A percentile compares a stretch with the other conserved stretches of the same genome.
Conservation (phyloP, 2,888 invertebrate genomes). For the Cerastis leucographa region DNA sequence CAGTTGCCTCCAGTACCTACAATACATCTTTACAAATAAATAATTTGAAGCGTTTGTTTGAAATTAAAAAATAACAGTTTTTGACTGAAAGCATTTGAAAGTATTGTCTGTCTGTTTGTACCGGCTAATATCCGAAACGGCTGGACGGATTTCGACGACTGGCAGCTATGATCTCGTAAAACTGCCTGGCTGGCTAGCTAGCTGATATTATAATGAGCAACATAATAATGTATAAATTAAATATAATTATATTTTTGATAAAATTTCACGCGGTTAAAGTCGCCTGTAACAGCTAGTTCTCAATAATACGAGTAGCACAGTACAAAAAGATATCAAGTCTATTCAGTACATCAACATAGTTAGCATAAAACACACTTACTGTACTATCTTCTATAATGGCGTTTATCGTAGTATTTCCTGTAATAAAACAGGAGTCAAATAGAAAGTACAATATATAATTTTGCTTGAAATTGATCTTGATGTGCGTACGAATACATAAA, state of each 20-base stretch:
- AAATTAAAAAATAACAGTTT: too few species aligned
- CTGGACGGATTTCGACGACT: neutral
- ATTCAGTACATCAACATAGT: slow-evolving; percentile 42
- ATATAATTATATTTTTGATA: too few species aligned
- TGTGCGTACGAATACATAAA: slow-evolving; percentile 59
- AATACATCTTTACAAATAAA: too few species aligned
- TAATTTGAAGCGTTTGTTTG: too few species aligned
- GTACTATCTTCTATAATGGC: slow-evolving; percentile 41
- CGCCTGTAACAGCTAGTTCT: neutral
- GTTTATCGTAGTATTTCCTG: slow-evolving; percentile 68
- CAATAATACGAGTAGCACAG: slow-evolving; percentile 2
- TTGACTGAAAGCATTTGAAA: too few species aligned
- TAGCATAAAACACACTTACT: slow-evolving; percentile 26
- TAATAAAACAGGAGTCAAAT: slow-evolving; percentile 66
- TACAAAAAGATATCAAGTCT: neutral
- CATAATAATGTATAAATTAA: too few species aligned
- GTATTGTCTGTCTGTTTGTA: neutral
- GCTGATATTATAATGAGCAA: neutral
- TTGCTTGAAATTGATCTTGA: slow-evolving; percentile 71
- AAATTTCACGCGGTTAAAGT: neutral
- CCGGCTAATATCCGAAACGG: neutral
- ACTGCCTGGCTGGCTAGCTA: neutral
- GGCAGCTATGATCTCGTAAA: too few species aligned
- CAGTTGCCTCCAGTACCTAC: neutral
- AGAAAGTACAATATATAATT: slow-evolving; percentile 73